Evolutionary conservation across 2,113 vertebrate genomes (phyloP).

Genomic region (Tretioscincus oriximinensis): DNA sequence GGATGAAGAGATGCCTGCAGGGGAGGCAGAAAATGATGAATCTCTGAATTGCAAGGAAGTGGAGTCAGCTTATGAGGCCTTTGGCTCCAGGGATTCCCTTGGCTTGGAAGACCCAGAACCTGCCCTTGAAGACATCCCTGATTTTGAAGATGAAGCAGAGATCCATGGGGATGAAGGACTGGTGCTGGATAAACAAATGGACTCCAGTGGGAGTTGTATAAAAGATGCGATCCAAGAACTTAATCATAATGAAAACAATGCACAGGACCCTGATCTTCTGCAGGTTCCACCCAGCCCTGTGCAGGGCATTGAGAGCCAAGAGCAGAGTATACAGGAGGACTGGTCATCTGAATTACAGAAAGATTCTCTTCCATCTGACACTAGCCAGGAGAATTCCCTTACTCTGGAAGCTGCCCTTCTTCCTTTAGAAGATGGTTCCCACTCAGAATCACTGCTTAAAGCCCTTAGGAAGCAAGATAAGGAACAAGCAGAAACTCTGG

Average conservation of each 20-base stretch:
- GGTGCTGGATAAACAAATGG: slow-evolving; percentile 22
- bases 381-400: slow-evolving; percentile 6
- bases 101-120: slow-evolving; percentile 53
- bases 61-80: slow-evolving; percentile 30
- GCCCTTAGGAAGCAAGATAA: slow-evolving; percentile 86
- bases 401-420: not conserved
- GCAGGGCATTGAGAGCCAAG: slow-evolving; percentile 19
- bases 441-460: slow-evolving; percentile 74
- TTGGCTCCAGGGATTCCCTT: slow-evolving; percentile 53
- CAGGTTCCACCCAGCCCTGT: not conserved
- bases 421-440: not conserved
- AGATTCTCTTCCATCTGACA: slow-evolving; percentile 6
- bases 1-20: slow-evolving; percentile 17
- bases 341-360: slow-evolving; percentile 47
- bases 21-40: not conserved
- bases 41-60: slow-evolving; percentile 42
- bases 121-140: slow-evolving; percentile 44
- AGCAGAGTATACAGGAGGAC: slow-evolving; percentile 21
- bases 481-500: slow-evolving; percentile 85
- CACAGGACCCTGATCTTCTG: not conserved
- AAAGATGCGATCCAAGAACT: not conserved
- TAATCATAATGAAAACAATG: accelerated
- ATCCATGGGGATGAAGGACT: slow-evolving; percentile 6
- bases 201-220: accelerated
- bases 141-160: slow-evolving; percentile 61